Percentiles rank a stretch among this genome's conserved stretches.
Evolutionary conservation across 2,797 vertebrate species (phyloP).

Genomic region (Threskiornis aethiopicus): DNA sequence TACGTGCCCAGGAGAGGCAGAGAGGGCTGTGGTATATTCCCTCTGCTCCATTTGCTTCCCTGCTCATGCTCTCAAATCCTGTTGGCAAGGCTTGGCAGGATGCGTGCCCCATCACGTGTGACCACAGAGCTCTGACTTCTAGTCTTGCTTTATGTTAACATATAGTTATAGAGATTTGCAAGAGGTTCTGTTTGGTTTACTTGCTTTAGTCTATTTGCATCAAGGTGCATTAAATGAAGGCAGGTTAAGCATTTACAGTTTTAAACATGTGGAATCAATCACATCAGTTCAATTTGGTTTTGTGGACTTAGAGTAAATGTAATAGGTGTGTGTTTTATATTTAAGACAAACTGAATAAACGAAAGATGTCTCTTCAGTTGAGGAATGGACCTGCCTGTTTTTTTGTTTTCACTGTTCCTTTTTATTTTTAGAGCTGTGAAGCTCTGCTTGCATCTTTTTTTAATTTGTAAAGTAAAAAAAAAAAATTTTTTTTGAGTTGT

Average conservation of each 20-base stretch:
- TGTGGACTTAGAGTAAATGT: neutral
- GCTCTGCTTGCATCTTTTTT: neutral
- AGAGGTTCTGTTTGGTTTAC: neutral
- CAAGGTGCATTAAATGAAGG: neutral
- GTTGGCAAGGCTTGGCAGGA: conserved; percentile 1
- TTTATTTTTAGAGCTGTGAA: neutral
- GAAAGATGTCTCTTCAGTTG: neutral
- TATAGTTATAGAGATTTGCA: neutral
- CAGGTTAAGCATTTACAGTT: neutral
- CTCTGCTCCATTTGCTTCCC: neutral
- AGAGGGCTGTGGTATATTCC: neutral
- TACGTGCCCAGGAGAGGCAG: neutral
- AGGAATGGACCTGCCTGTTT: neutral
- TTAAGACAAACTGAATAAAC: neutral
- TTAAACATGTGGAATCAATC: neutral
- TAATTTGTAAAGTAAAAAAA: neutral
- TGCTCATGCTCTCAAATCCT: neutral
- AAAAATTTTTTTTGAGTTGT: neutral
- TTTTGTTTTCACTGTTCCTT: neutral
- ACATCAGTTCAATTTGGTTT: neutral
- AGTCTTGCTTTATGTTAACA: neutral
- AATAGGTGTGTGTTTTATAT: neutral
- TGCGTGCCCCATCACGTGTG: neutral
- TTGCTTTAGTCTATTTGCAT: neutral
- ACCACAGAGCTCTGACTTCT: neutral